Base-by-base conservation (phyloP, 1,140 invertebrate species). In the Akabosia matsudoensis region DNA sequence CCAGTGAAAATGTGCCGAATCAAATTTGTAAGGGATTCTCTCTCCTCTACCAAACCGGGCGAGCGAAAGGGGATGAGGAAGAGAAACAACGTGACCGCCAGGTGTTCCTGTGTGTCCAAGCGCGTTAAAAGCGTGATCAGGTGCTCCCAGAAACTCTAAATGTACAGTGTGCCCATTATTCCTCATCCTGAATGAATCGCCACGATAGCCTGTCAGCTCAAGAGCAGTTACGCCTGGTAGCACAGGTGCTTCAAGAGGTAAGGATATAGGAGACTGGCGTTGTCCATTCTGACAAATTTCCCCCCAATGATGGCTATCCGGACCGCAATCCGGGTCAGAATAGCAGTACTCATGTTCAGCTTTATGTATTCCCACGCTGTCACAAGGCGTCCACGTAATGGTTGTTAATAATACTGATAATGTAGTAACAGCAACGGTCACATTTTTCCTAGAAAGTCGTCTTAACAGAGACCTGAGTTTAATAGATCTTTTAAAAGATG, bases 1-100 rank as follows among this genome's bases (percentile, higher is more conserved):
- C 92, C 93, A 95, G 83, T 95, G 93, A 76, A 95, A 90, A 85
- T 95, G 93, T 52, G 93, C 85, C 82, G 96, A 94, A 30, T 89
- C 88, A 79, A 96, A 93, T 37, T 89, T 84, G 82, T 95, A 97
- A 76, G 87, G 88, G 1, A 87, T 87, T 30, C 24, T 14, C 7
- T 70, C 67, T 3, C 67, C 14, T 14, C 16, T 22, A 34, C n/a
- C n/a, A n/a, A n/a, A n/a, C n/a, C n/a, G n/a, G n/a, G n/a, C 37
- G 45, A 31, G 4, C 26, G 54, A 67, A 30, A 3, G 4, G 24
- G 61, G 22, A 67, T 67, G 24, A 22, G 54, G 28, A 30, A 67
- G 28, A 1, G 3, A 28, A 22, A 30, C 4, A 30, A 31, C 7
- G 7, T 31, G 24, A 7, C 7, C 61, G 24, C 54, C 54, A 22